phyloP scores from a whole-genome alignment of 2,888 invertebrate species.

The Plagodis pulveraria region DNA sequence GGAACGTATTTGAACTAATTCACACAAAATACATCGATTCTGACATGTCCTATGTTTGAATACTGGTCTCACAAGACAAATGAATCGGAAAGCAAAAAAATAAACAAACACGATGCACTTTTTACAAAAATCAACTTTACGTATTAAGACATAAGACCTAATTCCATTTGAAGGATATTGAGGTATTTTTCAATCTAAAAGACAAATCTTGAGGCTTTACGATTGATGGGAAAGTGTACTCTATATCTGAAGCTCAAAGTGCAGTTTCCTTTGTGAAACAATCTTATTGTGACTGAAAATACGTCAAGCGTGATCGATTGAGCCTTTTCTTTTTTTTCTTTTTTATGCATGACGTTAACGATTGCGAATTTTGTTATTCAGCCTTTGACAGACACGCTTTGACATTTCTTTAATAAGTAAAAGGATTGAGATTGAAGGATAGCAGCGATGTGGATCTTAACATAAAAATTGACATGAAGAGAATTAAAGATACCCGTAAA shows the following conservation, averaged over 20 bases:
- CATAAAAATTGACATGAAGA: not conserved
- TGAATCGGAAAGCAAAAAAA: conserved; percentile 17
- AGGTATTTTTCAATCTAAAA: conserved; percentile 17
- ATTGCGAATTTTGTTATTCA: conserved; percentile 14
- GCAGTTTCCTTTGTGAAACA: not conserved
- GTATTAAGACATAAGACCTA: fast-evolving
- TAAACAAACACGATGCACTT: not conserved
- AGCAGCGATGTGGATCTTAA: not conserved
- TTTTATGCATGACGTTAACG: conserved; percentile 26
- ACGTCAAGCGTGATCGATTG: conserved; percentile 47
- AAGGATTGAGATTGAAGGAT: conserved; percentile 1
- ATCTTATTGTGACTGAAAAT: conserved; percentile 25
- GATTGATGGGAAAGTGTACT: not conserved
- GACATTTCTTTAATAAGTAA: conserved; percentile 11
- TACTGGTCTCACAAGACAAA: conserved; percentile 24
- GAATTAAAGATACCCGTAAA: not conserved
- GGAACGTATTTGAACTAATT: not conserved
- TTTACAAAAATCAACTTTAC: conserved; percentile 12
- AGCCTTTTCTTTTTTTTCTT: conserved; percentile 30
- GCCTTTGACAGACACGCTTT: conserved; percentile 8
- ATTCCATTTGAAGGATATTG: not conserved
- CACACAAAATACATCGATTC: conserved; percentile 13
- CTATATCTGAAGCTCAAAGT: not conserved
- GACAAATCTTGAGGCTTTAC: conserved; percentile 4
- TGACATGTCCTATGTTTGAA: conserved; percentile 26